Percentiles rank a stretch among this genome's conserved stretches.
Evolutionary conservation across 1,140 invertebrate species (phyloP).

Genomic region (Zaprionus taronus): DNA sequence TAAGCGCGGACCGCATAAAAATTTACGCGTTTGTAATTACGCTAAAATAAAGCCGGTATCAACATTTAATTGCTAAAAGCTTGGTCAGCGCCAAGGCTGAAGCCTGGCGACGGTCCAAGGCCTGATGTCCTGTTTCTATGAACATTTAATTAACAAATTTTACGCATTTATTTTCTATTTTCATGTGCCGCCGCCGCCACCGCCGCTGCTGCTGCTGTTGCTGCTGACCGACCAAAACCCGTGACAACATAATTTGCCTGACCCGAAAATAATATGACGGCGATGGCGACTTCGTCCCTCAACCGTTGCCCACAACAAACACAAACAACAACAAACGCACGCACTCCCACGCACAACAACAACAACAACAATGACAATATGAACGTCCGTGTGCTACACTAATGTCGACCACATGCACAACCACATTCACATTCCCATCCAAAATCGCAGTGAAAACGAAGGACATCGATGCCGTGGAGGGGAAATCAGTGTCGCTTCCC

Average conservation of each 20-base stretch:
- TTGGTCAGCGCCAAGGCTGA: slow-evolving; percentile 13
- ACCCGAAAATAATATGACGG: slow-evolving; percentile 43
- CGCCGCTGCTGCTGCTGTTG: slow-evolving; percentile 25
- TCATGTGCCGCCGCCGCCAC: slow-evolving; percentile 45
- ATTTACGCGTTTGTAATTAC: slow-evolving; percentile 81
- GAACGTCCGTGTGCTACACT: slow-evolving; percentile 21
- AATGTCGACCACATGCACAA: slow-evolving; percentile 43
- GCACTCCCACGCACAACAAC: slow-evolving; percentile 8
- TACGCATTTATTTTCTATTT: slow-evolving; percentile 83
- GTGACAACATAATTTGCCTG: slow-evolving; percentile 73
- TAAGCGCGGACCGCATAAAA: slow-evolving; percentile 56
- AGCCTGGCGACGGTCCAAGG: slow-evolving; percentile 1
- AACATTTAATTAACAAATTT: slow-evolving; percentile 83
- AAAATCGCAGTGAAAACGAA: slow-evolving; percentile 85
- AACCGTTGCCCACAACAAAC: slow-evolving; percentile 5
- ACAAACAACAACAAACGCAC: not conserved
- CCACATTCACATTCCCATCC: slow-evolving; percentile 23
- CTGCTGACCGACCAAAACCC: slow-evolving; percentile 51
- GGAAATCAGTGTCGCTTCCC: slow-evolving; percentile 91
- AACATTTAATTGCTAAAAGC: slow-evolving; percentile 80
- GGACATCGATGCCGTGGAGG: slow-evolving; percentile 92
- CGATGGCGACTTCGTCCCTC: slow-evolving; percentile 16
- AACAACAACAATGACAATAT: slow-evolving; percentile 16
- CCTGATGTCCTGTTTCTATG: slow-evolving; percentile 5
- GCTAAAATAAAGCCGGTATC: slow-evolving; percentile 76